Percentiles rank a stretch among this genome's conserved stretches.
phyloP scores from a whole-genome alignment of 2,888 invertebrate genomes.

The Ashinkailepas kermadecensis region DNA sequence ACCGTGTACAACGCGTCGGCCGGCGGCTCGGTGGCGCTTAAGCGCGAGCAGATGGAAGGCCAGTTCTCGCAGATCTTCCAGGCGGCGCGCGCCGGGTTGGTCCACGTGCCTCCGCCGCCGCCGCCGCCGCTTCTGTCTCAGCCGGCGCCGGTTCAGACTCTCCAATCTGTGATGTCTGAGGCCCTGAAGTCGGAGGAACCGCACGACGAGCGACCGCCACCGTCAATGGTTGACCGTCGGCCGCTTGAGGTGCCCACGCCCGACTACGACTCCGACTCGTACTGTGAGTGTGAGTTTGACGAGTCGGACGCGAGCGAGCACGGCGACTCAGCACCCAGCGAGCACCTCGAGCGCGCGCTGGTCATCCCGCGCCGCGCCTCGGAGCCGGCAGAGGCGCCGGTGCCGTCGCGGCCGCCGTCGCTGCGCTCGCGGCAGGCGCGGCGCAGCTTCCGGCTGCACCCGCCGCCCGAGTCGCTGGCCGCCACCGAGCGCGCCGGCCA shows the following conservation, averaged over 20 bases:
- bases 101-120: background rate
- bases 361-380: background rate
- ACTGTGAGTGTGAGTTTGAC: constrained; percentile 19
- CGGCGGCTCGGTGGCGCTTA: constrained; percentile 32
- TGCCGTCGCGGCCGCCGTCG: background rate
- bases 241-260: constrained; percentile 23
- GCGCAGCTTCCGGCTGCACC: constrained; percentile 2
- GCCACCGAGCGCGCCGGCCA: background rate
- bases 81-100: constrained; percentile 23
- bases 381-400: background rate
- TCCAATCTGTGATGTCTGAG: too few relatives aligned
- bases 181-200: too few relatives aligned
- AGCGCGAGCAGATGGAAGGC: constrained; percentile 32
- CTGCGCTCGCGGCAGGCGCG: background rate
- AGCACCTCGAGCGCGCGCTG: constrained; percentile 1
- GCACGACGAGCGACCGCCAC: too few relatives aligned
- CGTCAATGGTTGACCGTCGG: background rate
- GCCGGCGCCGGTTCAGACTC: background rate
- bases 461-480: background rate
- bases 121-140: background rate
- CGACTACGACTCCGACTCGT: constrained; percentile 25
- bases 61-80: constrained; percentile 33
- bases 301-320: constrained; percentile 13
- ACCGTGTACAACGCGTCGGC: constrained; percentile 3
- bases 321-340: background rate